Base-by-base conservation (phyloP, 1,140 invertebrate genomes). In the Matsumurasca onukii region DNA sequence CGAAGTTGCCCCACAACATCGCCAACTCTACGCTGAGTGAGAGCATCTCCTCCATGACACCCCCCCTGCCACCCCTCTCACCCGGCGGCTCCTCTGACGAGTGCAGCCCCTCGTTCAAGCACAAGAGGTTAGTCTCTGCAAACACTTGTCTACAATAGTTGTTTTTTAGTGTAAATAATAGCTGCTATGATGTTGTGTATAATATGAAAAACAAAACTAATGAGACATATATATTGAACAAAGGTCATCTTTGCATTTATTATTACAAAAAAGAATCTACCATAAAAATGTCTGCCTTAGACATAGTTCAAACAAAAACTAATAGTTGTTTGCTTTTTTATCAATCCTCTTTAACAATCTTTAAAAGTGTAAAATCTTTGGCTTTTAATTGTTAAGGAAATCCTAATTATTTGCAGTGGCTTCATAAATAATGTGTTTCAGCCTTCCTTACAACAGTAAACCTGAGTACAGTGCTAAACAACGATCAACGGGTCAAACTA, bases 41-140 rank as follows among this genome's bases (percentile, higher is more conserved):
- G 80, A 90, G 84, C 78, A 85, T 83, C 69, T 87, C 86, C 0
- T 91, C 89, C 0, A 86, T 91, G 69, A 91, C 90, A 0, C 91
- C 91, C 1, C 90, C 91, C 1, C 79, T 92, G 48, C 90, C 90
- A 9, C 90, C 91, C 5, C 77, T 81, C 1, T 83, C 81, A 17
- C 81, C 82, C 0, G 76, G 79, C 51, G 81, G 80, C 71, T 81
- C 79, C 12, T 73, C 78, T 5, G 69, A 30, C 72, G 78, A 75
- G n/a, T 39, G 27, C 15, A 34, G 52, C 12, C 67, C 67, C 3
- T 25, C 52, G 27, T 81, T 77, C 67, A 82, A 82, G 75, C 80
- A 80, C 73, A 79, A 78, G 75, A 80, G 79, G 81, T 82, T 73
- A 70, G 63, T 31, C 12, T n/a, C n/a, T n/a, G n/a, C n/a, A n/a